Evolutionary conservation across 2,888 invertebrate genomes (phyloP).

Genomic region (Dione juno): DNA sequence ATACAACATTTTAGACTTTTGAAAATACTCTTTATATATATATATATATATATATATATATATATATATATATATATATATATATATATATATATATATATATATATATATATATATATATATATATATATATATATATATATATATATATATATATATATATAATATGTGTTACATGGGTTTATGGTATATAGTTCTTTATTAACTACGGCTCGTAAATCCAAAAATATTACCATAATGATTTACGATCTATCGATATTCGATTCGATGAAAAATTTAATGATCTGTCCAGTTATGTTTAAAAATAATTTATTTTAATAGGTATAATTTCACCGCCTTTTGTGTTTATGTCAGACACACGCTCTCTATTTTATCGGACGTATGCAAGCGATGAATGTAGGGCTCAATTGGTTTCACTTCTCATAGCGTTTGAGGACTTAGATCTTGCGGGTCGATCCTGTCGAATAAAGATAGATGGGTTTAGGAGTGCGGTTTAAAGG

Average conservation of each 20-base stretch:
- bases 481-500: conserved; percentile 62
- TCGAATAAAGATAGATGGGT: conserved; percentile 79
- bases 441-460: conserved; percentile 65
- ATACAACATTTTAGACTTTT: conserved; percentile 18
- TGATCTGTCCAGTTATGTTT: conserved; percentile 54
- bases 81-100: too few relatives aligned
- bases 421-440: conserved; percentile 64
- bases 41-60: too few relatives aligned
- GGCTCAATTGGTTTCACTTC: conserved; percentile 59
- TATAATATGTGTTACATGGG: too few relatives aligned
- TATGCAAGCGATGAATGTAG: conserved; percentile 47
- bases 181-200: conserved; percentile 15
- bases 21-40: conserved; percentile 2
- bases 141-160: too few relatives aligned
- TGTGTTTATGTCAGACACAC: conserved; percentile 64
- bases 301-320: conserved; percentile 61
- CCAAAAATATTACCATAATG: conserved; percentile 37
- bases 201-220: conserved; percentile 26
- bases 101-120: too few relatives aligned
- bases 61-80: too few relatives aligned
- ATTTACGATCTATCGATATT: conserved; percentile 47
- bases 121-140: too few relatives aligned
- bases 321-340: conserved; percentile 60
- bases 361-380: conserved; percentile 53
- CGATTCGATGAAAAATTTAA: conserved; percentile 56